phyloP scores from a whole-genome alignment of 2,888 invertebrate species.

The Chymomyza caudatula region DNA sequence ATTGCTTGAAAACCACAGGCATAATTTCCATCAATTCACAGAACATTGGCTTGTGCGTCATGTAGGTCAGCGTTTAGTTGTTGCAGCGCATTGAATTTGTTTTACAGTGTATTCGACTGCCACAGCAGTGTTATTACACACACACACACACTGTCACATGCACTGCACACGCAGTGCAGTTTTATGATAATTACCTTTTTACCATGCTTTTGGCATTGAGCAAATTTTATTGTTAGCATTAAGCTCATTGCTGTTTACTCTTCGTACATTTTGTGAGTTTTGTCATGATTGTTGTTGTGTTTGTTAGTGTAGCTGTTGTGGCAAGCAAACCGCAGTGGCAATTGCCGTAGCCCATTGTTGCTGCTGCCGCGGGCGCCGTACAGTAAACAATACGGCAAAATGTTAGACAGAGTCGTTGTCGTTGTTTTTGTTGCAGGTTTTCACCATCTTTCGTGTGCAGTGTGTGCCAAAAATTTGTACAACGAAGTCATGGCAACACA shows the following conservation, averaged over 20 bases:
- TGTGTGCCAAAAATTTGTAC: slow-evolving; percentile 65
- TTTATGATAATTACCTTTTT: slow-evolving; percentile 60
- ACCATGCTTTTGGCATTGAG: slow-evolving; percentile 55
- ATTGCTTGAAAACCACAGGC: not conserved
- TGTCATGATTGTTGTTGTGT: slow-evolving; percentile 20
- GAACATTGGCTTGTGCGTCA: not conserved
- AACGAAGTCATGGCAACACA: slow-evolving; percentile 24
- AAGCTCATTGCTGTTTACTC: slow-evolving; percentile 34
- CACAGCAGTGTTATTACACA: not conserved
- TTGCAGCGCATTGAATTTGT: too few species aligned
- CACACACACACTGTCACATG: not conserved
- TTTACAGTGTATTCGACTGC: too few species aligned
- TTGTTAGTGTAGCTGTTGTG: slow-evolving; percentile 5
- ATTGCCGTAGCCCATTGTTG: slow-evolving; percentile 5
- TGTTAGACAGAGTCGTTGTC: not conserved
- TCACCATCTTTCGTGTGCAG: slow-evolving; percentile 23
- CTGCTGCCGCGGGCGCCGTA: slow-evolving; percentile 9
- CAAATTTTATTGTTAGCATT: slow-evolving; percentile 59
- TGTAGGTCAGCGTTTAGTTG: not conserved
- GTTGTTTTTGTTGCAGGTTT: not conserved
- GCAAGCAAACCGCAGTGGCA: slow-evolving; percentile 3
- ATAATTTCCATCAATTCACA: not conserved
- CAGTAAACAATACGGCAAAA: slow-evolving; percentile 18
- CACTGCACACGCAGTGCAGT: slow-evolving; percentile 25
- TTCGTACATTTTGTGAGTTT: not conserved